Base-by-base conservation (phyloP, 2,113 vertebrate species). In the Brachionichthys hirsutus region DNA sequence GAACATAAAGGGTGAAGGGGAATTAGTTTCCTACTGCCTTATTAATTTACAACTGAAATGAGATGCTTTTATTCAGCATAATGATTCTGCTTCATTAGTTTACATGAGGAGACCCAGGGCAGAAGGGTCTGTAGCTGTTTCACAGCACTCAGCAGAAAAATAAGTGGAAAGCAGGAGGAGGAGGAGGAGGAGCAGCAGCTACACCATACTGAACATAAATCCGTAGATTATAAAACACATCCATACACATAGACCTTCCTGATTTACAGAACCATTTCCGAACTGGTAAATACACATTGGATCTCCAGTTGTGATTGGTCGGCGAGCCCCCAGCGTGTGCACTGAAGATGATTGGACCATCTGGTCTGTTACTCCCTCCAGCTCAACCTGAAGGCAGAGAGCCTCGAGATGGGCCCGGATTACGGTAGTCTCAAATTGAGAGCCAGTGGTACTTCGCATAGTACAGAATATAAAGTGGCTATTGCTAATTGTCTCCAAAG, bases 21-120 rank as follows among this genome's bases (percentile, higher is more conserved):
- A 62, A 81, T 82, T 73, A 79, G 89, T 87, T 51, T 53, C 53
- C 8, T 90, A 78, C 75, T 63, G 85, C 87, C 75, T 72, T 80
- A 88, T 88, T 76, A 77, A 86, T 83, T 85, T 77, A 83, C 84
- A 82, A 85, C 77, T 86, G 73, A 73, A 75, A 77, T 54, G 72
- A 84, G 84, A 72, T 73, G 75, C 67, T 83, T 54, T 81, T 85
- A 60, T 78, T 85, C 51, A 42, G 55, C 12, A 5, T 76, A 38
- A 71, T 40, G 12, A 78, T 62, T 82, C 79, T 76, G 78, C 78
- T 84, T 85, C 64, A 73, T 85, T 80, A 76, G 74, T 74, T 54
- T 80, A 70, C 65, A 79, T 62, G 75, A 79, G 59, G 64, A 68
- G 81, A 84, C 62, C 68, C 47, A 67, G 76, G 64, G 58, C 79